Evolutionary conservation across 2,797 vertebrate genomes (phyloP).

Genomic region (Aselliscus stoliczkanus): DNA sequence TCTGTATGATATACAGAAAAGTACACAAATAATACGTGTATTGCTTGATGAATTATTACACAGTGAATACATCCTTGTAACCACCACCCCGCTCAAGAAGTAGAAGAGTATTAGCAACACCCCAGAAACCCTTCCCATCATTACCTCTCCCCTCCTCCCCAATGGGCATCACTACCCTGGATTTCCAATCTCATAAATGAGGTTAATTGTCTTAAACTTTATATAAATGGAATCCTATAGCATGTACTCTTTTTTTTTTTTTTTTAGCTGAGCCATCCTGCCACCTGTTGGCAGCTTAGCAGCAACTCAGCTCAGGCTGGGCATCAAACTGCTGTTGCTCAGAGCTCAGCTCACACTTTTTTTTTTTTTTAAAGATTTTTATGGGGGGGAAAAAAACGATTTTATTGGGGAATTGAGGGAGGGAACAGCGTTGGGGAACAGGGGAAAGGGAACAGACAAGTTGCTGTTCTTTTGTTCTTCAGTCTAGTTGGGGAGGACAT

Average conservation of each 20-base stretch:
- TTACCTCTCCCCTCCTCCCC: background rate
- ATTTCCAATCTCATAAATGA: background rate
- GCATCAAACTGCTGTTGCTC: no score
- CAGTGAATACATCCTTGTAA: background rate
- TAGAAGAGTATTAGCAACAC: background rate
- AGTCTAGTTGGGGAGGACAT: no score
- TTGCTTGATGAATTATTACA: background rate
- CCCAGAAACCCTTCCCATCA: background rate
- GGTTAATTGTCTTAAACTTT: background rate
- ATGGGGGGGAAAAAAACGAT: no score
- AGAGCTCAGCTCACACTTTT: no score
- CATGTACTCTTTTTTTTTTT: background rate
- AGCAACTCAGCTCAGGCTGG: no score
- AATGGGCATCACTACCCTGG: background rate
- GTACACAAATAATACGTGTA: background rate
- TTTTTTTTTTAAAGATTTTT: no score
- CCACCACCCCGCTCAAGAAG: background rate
- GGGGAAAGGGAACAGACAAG: no score
- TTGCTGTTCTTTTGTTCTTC: no score
- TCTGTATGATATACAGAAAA: background rate
- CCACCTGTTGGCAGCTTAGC: no score
- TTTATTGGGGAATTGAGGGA: no score
- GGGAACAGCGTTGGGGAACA: no score
- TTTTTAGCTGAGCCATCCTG: no score
- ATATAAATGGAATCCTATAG: background rate